phyloP scores from a whole-genome alignment of 2,113 vertebrate species.

The Megaceryle maxima region DNA sequence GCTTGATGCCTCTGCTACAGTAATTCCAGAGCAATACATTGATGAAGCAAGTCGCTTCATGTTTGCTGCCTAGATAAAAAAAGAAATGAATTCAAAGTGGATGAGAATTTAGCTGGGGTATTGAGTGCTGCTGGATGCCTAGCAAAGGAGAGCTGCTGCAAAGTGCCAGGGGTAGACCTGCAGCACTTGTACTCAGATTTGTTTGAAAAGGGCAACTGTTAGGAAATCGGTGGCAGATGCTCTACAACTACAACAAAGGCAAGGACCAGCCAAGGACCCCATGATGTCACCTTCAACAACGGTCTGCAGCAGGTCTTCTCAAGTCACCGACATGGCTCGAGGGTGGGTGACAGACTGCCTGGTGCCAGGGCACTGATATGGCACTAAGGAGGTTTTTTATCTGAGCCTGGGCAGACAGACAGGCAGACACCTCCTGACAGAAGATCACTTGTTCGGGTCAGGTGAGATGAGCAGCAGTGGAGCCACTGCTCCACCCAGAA shows the following conservation, averaged over 20 bases:
- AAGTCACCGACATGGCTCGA: not conserved
- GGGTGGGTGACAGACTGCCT: not conserved
- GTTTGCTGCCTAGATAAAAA: slow-evolving; percentile 39
- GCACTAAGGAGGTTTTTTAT: not conserved
- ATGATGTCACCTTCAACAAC: not conserved
- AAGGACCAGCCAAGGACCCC: not conserved
- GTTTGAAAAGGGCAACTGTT: not conserved
- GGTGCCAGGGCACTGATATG: not conserved
- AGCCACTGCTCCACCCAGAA: not conserved
- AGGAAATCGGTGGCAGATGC: not conserved
- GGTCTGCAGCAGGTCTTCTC: not conserved
- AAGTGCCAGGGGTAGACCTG: not conserved
- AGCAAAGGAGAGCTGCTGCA: not conserved
- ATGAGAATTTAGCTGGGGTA: not conserved
- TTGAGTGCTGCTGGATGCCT: not conserved
- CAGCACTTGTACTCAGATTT: not conserved
- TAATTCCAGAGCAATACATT: slow-evolving; percentile 21
- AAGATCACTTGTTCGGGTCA: not conserved
- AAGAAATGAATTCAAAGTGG: not conserved
- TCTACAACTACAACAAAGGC: not conserved
- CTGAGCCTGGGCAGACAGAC: not conserved
- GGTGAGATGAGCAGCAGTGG: not conserved
- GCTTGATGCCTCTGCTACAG: slow-evolving; percentile 6
- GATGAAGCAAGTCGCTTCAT: slow-evolving; percentile 58
- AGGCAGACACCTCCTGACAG: not conserved